phyloP scores from a whole-genome alignment of 2,888 invertebrate species.

The Panopea generosa region DNA sequence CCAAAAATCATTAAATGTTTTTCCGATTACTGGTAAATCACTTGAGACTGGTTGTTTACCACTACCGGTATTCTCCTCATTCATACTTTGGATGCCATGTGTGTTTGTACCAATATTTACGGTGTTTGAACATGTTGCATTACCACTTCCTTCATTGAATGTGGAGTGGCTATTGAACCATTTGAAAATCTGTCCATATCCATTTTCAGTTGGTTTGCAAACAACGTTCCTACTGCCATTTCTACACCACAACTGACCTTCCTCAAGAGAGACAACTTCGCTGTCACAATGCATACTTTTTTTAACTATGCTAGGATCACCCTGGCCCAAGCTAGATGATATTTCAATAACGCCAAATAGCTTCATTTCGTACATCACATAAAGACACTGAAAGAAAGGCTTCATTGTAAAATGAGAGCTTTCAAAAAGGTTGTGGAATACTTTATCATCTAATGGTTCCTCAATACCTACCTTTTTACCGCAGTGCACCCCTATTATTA shows the following conservation, averaged over 20 bases:
- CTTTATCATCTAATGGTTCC: slow-evolving; percentile 25
- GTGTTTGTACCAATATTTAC: no score
- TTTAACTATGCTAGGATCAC: slow-evolving; percentile 42
- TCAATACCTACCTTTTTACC: slow-evolving; percentile 25
- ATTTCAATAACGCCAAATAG: slow-evolving; percentile 44
- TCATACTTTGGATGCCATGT: no score
- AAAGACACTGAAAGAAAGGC: slow-evolving; percentile 35
- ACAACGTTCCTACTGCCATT: slow-evolving; percentile 22
- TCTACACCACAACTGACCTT: slow-evolving; percentile 53
- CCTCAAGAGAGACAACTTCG: slow-evolving; percentile 8
- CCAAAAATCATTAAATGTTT: slow-evolving; percentile 3
- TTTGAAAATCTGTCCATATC: slow-evolving; percentile 33
- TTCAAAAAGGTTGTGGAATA: slow-evolving; percentile 32
- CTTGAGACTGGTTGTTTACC: neutral
- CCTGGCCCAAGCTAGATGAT: slow-evolving; percentile 31
- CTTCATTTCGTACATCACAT: slow-evolving; percentile 14
- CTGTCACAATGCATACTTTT: neutral
- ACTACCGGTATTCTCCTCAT: neutral
- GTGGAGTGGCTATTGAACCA: slow-evolving; percentile 30
- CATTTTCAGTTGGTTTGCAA: slow-evolving; percentile 25
- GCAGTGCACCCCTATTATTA: slow-evolving; percentile 49
- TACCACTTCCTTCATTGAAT: no score
- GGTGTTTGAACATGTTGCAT: no score
- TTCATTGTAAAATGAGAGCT: slow-evolving; percentile 28
- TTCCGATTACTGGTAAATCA: neutral